These are phyloP conservation scores for Pterocles burchelli DNA, from an alignment of 2,113 vertebrate genomes.

Conservation along the genomic window DNA sequence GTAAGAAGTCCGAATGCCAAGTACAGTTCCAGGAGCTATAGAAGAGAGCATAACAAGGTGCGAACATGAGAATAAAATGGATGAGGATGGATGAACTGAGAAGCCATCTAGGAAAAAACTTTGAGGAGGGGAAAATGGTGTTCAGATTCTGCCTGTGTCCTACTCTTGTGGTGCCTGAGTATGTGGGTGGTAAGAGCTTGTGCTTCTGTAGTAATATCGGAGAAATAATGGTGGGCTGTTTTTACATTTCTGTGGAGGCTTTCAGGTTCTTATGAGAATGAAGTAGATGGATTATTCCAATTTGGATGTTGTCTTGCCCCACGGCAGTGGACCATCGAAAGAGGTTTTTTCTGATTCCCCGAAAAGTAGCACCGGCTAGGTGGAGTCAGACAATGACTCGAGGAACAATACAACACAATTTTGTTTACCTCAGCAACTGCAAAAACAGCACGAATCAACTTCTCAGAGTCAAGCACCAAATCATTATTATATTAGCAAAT, in stretches of 20 bases:
- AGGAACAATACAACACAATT: too few relatives aligned
- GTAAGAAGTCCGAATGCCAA: neutral
- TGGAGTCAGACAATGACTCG: too few relatives aligned
- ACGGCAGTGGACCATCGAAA: too few relatives aligned
- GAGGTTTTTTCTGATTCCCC: too few relatives aligned
- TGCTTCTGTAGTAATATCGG: neutral
- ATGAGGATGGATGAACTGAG: neutral
- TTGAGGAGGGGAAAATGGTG: neutral
- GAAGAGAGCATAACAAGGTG: neutral
- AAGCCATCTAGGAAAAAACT: neutral
- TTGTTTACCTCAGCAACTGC: too few relatives aligned
- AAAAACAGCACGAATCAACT: too few relatives aligned
- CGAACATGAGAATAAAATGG: neutral
- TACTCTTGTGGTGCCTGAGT: accelerated
- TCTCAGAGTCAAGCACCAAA: too few relatives aligned
- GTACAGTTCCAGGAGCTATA: neutral
- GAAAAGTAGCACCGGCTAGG: too few relatives aligned
- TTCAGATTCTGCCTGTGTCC: neutral
- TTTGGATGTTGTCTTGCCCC: neutral
- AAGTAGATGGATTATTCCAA: neutral
- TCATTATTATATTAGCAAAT: too few relatives aligned
- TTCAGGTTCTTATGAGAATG: neutral
- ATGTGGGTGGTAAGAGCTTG: neutral
- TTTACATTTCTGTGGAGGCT: neutral
- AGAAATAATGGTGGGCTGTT: neutral